Conservation (phyloP, 2,888 invertebrate species). For the Lycaena phlaeas region DNA sequence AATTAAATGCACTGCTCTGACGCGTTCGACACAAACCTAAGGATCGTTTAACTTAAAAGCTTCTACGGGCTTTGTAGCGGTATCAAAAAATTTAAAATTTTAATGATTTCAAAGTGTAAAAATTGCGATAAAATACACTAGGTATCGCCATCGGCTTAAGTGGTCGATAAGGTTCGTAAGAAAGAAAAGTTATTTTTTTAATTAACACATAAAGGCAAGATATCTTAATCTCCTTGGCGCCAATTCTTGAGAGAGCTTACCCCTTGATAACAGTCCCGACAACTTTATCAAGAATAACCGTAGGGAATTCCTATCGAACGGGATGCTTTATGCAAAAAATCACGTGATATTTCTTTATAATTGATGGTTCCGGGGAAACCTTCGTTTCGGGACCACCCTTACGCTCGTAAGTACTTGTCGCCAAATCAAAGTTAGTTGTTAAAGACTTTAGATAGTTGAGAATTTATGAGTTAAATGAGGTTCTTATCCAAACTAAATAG, state of each 20-base stretch:
- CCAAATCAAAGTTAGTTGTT: neutral
- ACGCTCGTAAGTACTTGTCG: slow-evolving; percentile 8
- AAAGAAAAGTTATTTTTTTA: slow-evolving; percentile 57
- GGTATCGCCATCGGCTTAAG: slow-evolving; percentile 50
- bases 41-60: slow-evolving; percentile 10
- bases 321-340: slow-evolving; percentile 58
- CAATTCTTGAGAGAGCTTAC: slow-evolving; percentile 59
- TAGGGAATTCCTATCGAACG: slow-evolving; percentile 42
- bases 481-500: neutral
- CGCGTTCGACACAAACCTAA: too few relatives aligned
- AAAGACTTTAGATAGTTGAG: neutral
- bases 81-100: slow-evolving; percentile 31
- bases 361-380: slow-evolving; percentile 39
- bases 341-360: slow-evolving; percentile 32
- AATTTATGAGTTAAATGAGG: neutral
- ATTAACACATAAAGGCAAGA: slow-evolving; percentile 64
- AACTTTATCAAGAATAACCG: slow-evolving; percentile 51
- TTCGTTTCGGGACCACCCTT: slow-evolving; percentile 45
- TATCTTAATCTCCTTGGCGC: slow-evolving; percentile 70
- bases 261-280: slow-evolving; percentile 58
- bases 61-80: slow-evolving; percentile 13
- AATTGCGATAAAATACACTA: slow-evolving; percentile 50
- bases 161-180: slow-evolving; percentile 54
- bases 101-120: slow-evolving; percentile 57
- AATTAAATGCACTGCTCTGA: slow-evolving; percentile 2